Evolutionary conservation across 2,113 vertebrate species (phyloP), one percentile per base, ranked within the genome.

Genomic region (Talpa occidentalis): DNA sequence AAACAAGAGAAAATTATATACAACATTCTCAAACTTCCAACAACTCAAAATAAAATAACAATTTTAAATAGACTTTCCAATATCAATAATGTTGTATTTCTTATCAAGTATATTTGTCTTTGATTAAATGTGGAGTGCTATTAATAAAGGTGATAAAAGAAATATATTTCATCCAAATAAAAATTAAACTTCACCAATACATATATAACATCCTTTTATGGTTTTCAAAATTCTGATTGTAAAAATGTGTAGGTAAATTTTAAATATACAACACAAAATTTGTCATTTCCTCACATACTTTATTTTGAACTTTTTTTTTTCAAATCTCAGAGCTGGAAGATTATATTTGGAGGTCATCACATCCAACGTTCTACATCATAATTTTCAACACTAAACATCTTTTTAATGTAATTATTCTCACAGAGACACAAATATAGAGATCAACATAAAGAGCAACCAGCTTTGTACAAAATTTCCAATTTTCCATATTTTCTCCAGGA

Each of bases 161-260:
- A 93, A 80, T 69, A 64, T 5, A 66, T 21, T 22, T 62, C 15
- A 67, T 42, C 21, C 84, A 80, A 93, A 78, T 17, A 60, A 26
- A 91, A 94, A 56, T 60, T 83, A 93, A 88, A 78, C 14, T 93
- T 90, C 59, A 85, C 32, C 78, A 82, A 40, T 12, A 83, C 22
- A 2, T 54, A 76, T n/a, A 30, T 26, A 81, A 79, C 32, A 69
- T 82, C 22, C 16, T 80, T 67, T 59, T 24, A 49, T 28, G 37
- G 4, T 82, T 91, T 91, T 93, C 62, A 59, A 73, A 85, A 64
- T 90, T 91, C 69, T 86, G 37, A 59, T 17, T 74, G 1, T 66
- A 87, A 30, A 93, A 92, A 54, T 37, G 2, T 37, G 64, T 28
- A 21, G 0, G 21, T 90, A 80, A 78, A 66, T 72, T 52, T 72